Conservation (phyloP, 2,888 invertebrate species). For the Drosophila koepferae region DNA sequence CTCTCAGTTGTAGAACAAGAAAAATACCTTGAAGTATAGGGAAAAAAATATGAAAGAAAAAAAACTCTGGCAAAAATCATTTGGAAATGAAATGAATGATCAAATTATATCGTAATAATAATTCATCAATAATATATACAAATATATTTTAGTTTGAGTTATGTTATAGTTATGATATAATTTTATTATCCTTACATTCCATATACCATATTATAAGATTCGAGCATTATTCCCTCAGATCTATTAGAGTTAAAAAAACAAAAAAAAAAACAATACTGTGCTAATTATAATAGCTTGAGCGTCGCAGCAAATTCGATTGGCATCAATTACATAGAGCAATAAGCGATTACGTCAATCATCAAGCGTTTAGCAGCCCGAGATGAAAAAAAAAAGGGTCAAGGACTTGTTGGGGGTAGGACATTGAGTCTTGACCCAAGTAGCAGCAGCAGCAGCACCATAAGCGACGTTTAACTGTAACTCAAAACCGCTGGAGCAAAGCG, state of each 20-base stretch:
- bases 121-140: no score
- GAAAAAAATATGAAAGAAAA: not conserved
- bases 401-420: conserved; percentile 1
- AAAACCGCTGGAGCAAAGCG: conserved; percentile 32
- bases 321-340: conserved; percentile 38
- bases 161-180: not conserved
- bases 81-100: no score
- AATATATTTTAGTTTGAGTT: no score
- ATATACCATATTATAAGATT: not conserved
- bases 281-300: conserved; percentile 14
- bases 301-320: not conserved
- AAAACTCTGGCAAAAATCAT: not conserved
- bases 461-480: conserved; percentile 53
- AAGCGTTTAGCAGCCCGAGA: conserved; percentile 37
- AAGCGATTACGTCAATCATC: conserved; percentile 40
- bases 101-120: no score
- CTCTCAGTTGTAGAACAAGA: not conserved
- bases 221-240: not conserved
- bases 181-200: not conserved
- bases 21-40: not conserved
- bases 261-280: not conserved
- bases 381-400: conserved; percentile 36
- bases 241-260: not conserved
- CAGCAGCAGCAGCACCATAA: conserved; percentile 1
- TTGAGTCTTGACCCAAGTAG: conserved; percentile 13